Conservation (phyloP, 2,888 invertebrate genomes). For the Synergus umbraculus region DNA sequence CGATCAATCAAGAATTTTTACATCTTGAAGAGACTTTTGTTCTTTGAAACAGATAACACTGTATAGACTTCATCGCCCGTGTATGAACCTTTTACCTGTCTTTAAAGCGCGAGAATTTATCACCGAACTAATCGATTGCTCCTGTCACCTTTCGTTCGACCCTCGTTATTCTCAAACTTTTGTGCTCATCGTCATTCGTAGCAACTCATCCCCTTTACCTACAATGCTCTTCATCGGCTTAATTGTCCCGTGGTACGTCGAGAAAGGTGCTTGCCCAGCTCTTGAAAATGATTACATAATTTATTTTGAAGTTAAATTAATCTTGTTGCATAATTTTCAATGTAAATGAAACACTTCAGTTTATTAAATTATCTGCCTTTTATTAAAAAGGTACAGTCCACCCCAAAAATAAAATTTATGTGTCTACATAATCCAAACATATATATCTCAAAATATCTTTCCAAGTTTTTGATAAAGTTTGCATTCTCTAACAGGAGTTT, state of each 20-base stretch:
- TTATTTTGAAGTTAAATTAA: background rate
- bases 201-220: background rate
- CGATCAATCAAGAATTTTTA: conserved; percentile 31
- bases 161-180: conserved; percentile 51
- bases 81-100: conserved; percentile 8
- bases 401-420: no score
- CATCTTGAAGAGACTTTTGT: conserved; percentile 32
- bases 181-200: conserved; percentile 52
- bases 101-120: conserved; percentile 26
- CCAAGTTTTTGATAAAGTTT: background rate
- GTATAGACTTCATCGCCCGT: background rate
- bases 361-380: no score
- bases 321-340: background rate
- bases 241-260: conserved; percentile 52
- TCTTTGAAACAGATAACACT: conserved; percentile 21
- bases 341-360: no score
- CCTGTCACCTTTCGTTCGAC: conserved; percentile 50
- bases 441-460: background rate
- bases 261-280: conserved; percentile 42
- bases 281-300: background rate
- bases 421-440: background rate
- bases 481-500: background rate
- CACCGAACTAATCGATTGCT: conserved; percentile 34
- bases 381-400: no score
- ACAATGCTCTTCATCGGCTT: conserved; percentile 52